Conservation (phyloP, 2,797 vertebrate species). For the Enteromius anoplus region DNA sequence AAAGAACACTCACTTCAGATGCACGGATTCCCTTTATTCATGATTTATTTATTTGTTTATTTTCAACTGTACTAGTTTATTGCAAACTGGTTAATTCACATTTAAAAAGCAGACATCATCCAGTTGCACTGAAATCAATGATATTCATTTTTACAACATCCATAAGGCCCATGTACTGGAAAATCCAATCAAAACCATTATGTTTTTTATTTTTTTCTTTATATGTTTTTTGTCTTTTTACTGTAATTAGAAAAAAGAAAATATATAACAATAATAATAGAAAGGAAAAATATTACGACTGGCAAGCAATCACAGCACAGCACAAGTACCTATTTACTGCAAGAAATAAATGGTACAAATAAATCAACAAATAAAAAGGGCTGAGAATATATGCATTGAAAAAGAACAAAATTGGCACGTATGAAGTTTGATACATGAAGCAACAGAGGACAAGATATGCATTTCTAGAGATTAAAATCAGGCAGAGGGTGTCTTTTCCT, state of each 20-base stretch:
- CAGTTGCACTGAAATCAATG: constrained; percentile 95
- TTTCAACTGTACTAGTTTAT: constrained; percentile 94
- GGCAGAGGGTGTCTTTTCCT: constrained; percentile 79
- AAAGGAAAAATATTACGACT: constrained; percentile 85
- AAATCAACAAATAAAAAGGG: constrained; percentile 58
- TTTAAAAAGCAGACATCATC: constrained; percentile 98
- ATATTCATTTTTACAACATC: constrained; percentile 96
- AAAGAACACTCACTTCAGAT: constrained; percentile 69
- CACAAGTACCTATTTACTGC: constrained; percentile 94
- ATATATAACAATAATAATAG: constrained; percentile 91
- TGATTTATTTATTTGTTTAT: constrained; percentile 81
- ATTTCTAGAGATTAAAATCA: constrained; percentile 91
- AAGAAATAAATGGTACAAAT: constrained; percentile 88
- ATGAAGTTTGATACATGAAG: constrained; percentile 92
- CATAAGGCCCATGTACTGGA: constrained; percentile 95
- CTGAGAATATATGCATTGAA: constrained; percentile 62
- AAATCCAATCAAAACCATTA: constrained; percentile 98
- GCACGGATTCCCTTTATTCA: constrained; percentile 89
- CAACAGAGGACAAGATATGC: constrained; percentile 87
- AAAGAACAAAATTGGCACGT: constrained; percentile 71
- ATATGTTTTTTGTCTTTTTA: constrained; percentile 79
- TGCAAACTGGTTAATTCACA: constrained; percentile 99
- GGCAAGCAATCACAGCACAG: constrained; percentile 98
- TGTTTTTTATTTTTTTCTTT: constrained; percentile 80
- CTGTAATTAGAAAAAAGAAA: constrained; percentile 90